Evolutionary conservation across 2,113 vertebrate genomes (phyloP), one percentile per base, ranked within the genome.

Genomic region (Cathartes aura): DNA sequence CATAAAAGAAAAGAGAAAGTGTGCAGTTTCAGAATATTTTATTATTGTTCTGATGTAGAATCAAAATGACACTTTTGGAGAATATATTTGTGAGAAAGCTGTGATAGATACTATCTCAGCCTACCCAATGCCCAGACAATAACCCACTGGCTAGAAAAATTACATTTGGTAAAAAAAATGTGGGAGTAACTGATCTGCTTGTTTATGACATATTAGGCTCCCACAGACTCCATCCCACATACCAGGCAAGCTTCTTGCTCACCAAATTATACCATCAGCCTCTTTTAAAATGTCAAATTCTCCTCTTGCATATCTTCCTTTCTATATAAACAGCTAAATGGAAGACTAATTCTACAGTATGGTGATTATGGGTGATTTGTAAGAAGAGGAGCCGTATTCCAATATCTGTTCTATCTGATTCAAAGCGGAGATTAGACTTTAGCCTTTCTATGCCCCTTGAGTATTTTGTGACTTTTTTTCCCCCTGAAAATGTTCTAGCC

Each of bases 151-250:
- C 92, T 94, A 90, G 73, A 95, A n/a, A n/a, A n/a, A n/a, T n/a
- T n/a, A n/a, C n/a, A n/a, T n/a, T n/a, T n/a, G n/a, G n/a, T n/a
- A n/a, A n/a, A n/a, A n/a, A n/a, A n/a, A n/a, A n/a, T n/a, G 87
- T 94, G 62, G 83, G 91, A 91, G 87, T 73, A 89, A 74, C 42
- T 74, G 50, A 62, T 87, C 50, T 74, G 27, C 84, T 93, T 93
- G 63, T 84, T 93, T 95, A n/a, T 94, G 84, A 87, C 78, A 93
- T 76, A 93, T 84, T 66, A 94, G 45, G 78, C 20, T 91, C 94
- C 81, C 32, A 84, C 78, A 71, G 60, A 78, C 45, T 93, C 40
- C 12, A 8, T 91, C 87, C 84, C 68, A 93, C 72, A 50, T 48
- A 94, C 8, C 27, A 83, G 67, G 9, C 34, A 82, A 89, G 29